Conservation (phyloP, 2,888 invertebrate genomes). For the Leptura quadrifasciata region DNA sequence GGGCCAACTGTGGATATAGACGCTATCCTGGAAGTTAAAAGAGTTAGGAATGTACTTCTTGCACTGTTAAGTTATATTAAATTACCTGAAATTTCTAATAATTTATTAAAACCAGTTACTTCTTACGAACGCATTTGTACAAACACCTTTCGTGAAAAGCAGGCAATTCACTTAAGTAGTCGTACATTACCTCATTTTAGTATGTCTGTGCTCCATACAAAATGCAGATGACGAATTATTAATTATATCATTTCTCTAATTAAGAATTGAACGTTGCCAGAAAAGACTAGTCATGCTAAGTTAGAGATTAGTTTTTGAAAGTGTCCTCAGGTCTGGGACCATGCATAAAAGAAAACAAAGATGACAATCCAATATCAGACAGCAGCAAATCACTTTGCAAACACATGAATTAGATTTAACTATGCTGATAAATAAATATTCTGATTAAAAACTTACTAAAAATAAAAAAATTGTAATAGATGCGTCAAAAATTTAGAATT, state of each 20-base stretch:
- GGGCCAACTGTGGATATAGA: conserved; percentile 48
- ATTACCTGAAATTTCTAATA: conserved; percentile 16
- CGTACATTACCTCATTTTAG: no score
- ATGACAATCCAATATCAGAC: background rate
- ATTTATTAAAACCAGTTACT: background rate
- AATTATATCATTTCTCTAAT: conserved; percentile 47
- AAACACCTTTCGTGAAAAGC: conserved; percentile 48
- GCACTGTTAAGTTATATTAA: conserved; percentile 45
- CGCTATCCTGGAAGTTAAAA: conserved; percentile 47
- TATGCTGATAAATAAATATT: background rate
- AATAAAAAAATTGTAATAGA: background rate
- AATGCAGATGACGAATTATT: conserved; percentile 33
- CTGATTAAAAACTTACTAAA: background rate
- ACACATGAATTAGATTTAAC: background rate
- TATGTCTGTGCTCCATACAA: conserved; percentile 42
- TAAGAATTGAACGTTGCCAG: conserved; percentile 37
- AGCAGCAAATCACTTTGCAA: conserved; percentile 1
- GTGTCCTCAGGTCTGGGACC: background rate
- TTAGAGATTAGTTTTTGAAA: background rate
- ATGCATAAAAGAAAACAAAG: background rate
- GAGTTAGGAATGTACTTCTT: conserved; percentile 11
- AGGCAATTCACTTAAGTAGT: conserved; percentile 54
- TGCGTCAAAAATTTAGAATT: background rate
- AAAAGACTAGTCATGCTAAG: conserved; percentile 35
- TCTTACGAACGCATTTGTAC: conserved; percentile 46